Base-by-base conservation (phyloP, 2,113 vertebrate species). In the Galemys pyrenaicus region DNA sequence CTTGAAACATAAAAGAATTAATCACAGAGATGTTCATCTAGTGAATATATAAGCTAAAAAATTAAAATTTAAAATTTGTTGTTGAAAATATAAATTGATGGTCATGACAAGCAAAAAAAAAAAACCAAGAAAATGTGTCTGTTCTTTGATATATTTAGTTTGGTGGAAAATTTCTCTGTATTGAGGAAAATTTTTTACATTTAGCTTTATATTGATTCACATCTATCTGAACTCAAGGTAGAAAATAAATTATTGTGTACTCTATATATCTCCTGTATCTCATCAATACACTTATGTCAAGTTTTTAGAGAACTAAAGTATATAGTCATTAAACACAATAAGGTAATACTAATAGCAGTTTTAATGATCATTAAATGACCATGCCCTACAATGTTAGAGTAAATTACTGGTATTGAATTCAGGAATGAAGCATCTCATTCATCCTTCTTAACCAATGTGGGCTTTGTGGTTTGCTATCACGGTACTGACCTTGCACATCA, bases 191-290 rank as follows among this genome's bases (percentile, higher is more conserved):
- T 6, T 93, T 92, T 56, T 82, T 75, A 62, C 7, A 90, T 82
- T 94, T 94, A 41, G 70, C 91, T 79, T n/a, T 75, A 68, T 32
- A 93, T 92, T 92, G 89, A 79, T 80, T 96, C 83, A 83, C 80
- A 79, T 56, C 44, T 35, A 94, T 37, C 24, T 84, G 5, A 68
- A 15, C 15, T 16, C 9, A 10, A 70, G 19, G 1, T 6, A 17
- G n/a, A 68, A 68, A 68, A 35, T 32, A 13, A 78, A 64, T 58
- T 22, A 22, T 6, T 41, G 68, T 46, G 9, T 41, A 28, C 7
- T 81, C 3, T 91, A 84, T 67, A 82, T n/a, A 73, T 51, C 16
- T 86, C 58, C 9, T 44, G 1, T 67, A 81, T 92, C 39, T 37
- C 85, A 68, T 46, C 85, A 89, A 92, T 78, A 2, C 37, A 64